These are phyloP conservation scores for Macropodus opercularis DNA, from an alignment of 2,797 vertebrate species.

Conservation along the genomic window DNA sequence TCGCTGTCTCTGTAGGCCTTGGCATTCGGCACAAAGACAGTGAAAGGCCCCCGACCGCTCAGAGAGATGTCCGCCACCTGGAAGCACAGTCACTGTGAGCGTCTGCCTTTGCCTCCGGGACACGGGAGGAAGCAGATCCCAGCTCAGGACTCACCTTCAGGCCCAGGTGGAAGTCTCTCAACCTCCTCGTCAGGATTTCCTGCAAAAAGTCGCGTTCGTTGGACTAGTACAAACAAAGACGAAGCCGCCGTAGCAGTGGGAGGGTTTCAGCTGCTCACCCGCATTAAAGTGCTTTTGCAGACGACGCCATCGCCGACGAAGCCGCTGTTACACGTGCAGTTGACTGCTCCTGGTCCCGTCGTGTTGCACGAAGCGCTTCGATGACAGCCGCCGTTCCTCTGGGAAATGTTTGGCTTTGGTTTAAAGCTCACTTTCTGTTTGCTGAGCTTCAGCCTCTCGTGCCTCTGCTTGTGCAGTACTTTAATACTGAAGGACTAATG, in stretches of 20 bases:
- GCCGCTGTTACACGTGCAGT: constrained; percentile 80
- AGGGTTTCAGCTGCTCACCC: constrained; percentile 73
- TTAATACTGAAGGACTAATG: too few species aligned
- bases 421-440: too few species aligned
- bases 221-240: too few species aligned
- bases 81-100: constrained; percentile 9
- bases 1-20: constrained; percentile 43
- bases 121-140: accelerated
- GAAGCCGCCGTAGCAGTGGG: too few species aligned
- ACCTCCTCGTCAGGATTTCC: constrained; percentile 80
- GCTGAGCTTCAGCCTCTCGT: too few species aligned
- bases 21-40: constrained; percentile 83
- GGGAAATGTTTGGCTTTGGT: too few species aligned
- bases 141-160: constrained; percentile 81
- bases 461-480: too few species aligned
- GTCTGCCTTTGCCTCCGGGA: neutral
- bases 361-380: constrained; percentile 84
- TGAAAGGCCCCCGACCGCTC: constrained; percentile 86
- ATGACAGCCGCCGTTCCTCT: constrained; percentile 92
- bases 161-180: constrained; percentile 77
- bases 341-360: constrained; percentile 78
- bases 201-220: constrained; percentile 62
- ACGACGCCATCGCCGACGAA: constrained; percentile 86
- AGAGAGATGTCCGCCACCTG: constrained; percentile 71
- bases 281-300: constrained; percentile 84